A percentile compares a stretch with the other conserved stretches of the same genome.
Conservation (phyloP, 2,888 invertebrate species). For the Synergus japonicus region DNA sequence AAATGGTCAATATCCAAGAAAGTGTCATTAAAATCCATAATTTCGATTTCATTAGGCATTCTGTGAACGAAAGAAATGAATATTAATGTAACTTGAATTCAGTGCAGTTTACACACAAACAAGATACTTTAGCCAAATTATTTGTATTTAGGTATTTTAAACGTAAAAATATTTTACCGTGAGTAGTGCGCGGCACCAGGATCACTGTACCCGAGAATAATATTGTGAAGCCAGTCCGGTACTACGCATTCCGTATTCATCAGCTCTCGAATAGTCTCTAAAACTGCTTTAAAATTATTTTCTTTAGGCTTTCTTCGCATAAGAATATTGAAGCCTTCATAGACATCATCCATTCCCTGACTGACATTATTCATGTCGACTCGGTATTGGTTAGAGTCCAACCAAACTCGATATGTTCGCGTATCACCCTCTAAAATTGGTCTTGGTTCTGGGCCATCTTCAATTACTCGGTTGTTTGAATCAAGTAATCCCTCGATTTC, state of each 20-base stretch:
- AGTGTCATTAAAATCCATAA: slow-evolving; percentile 98
- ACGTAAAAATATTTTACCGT: slow-evolving; percentile 77
- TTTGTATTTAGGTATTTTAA: not conserved
- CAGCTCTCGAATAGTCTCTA: slow-evolving; percentile 98
- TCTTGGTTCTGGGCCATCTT: slow-evolving; percentile 95
- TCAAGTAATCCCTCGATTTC: slow-evolving; percentile 99
- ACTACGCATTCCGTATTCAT: slow-evolving; percentile 99
- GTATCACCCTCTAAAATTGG: slow-evolving; percentile 92
- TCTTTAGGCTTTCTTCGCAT: slow-evolving; percentile 99
- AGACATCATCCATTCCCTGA: slow-evolving; percentile 90
- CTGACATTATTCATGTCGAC: slow-evolving; percentile 92
- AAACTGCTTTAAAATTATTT: slow-evolving; percentile 99
- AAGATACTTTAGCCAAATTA: not conserved
- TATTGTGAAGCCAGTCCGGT: slow-evolving; percentile 97
- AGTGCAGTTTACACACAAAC: not conserved
- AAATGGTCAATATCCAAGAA: slow-evolving; percentile 96
- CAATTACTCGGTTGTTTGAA: slow-evolving; percentile 95
- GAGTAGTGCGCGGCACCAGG: slow-evolving; percentile 97
- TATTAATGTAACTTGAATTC: not conserved
- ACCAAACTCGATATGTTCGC: slow-evolving; percentile 94
- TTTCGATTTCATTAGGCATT: slow-evolving; percentile 91
- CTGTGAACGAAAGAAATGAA: slow-evolving; percentile 75
- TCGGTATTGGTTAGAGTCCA: slow-evolving; percentile 98
- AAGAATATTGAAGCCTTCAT: slow-evolving; percentile 96
- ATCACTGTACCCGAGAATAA: slow-evolving; percentile 98